phyloP scores from a whole-genome alignment of 2,113 vertebrate genomes.

The Sminthopsis crassicaudata region DNA sequence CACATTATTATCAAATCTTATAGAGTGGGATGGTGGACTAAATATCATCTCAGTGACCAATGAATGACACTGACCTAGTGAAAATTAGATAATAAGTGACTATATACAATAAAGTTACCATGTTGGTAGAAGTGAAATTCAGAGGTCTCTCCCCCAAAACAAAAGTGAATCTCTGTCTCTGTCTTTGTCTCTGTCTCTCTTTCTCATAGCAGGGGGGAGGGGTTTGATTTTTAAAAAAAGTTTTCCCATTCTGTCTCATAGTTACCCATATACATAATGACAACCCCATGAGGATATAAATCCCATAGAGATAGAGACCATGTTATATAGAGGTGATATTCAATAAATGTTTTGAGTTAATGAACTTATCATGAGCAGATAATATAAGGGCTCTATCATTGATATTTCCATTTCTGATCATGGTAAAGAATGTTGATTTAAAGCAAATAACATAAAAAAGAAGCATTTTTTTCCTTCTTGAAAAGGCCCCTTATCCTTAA shows the following conservation, averaged over 20 bases:
- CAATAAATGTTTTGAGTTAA: background rate
- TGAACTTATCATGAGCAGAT: background rate
- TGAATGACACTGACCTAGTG: background rate
- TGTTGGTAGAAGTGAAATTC: background rate
- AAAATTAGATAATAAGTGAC: background rate
- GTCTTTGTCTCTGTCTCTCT: no score
- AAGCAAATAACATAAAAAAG: constrained; percentile 18
- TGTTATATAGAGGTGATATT: background rate
- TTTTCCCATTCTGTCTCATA: background rate
- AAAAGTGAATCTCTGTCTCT: background rate
- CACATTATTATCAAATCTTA: background rate
- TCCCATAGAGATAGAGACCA: background rate
- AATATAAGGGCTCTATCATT: background rate
- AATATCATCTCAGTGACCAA: background rate
- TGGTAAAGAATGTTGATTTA: background rate
- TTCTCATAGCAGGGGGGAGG: no score
- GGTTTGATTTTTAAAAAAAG: no score
- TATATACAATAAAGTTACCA: background rate
- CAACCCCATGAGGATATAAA: background rate
- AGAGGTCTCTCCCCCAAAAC: background rate
- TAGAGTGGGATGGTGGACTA: background rate
- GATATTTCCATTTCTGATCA: background rate
- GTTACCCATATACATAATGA: background rate
- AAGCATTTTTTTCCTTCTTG: constrained; percentile 27
- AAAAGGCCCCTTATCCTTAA: constrained; percentile 6